Base-by-base conservation (phyloP, 2,888 invertebrate genomes). In the Galeopsomyia nigrocyanea region DNA sequence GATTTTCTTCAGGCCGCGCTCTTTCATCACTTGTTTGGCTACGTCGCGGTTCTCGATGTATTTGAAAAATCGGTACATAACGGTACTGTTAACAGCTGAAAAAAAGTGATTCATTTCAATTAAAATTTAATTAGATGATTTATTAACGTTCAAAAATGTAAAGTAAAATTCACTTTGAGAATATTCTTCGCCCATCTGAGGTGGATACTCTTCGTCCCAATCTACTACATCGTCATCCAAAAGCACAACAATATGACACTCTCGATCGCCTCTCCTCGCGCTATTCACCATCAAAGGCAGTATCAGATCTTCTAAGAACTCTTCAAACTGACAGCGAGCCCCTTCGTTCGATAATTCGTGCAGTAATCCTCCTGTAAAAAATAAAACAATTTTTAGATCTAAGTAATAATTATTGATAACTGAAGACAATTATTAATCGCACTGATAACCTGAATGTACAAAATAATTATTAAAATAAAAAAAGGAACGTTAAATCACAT, bases 41-140 rank as follows among this genome's bases (percentile, higher is more conserved):
- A 99, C 99, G 86, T 99, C 99, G 65, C 99, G 90, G 85, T 99
- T 99, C 87, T 99, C 99, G 76, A 99, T 98, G 87, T 99, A 99
- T 86, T 99, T 99, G 89, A 99, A 99, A 89, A 99, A 99, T 78
- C 98, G 90, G 86, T 98, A 97, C 90, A 99, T 93, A 55, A 95
- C 94, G 5, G 98, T 98, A 82, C 96, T 97, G 83, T 96, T 93
- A 61, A 99, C 95, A 72, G 98, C 94, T 94, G 85, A n/a, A 88
- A 87, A 3, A 46, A 17, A 61, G 21, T 46, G 39, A 13, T 13
- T n/a, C 13, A 65, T 47, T 50, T 46, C 9, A 46, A 55, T 39
- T 50, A 55, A 6, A 31, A 46, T 53, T 21, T 26, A 51, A 64
- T 26, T 5, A 26, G 3, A 26, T 26, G 22, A 13, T 16, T 47